Percentiles rank a stretch among this genome's conserved stretches.
Conservation (phyloP, 2,797 vertebrate genomes). For the Sebastes itinus region DNA sequence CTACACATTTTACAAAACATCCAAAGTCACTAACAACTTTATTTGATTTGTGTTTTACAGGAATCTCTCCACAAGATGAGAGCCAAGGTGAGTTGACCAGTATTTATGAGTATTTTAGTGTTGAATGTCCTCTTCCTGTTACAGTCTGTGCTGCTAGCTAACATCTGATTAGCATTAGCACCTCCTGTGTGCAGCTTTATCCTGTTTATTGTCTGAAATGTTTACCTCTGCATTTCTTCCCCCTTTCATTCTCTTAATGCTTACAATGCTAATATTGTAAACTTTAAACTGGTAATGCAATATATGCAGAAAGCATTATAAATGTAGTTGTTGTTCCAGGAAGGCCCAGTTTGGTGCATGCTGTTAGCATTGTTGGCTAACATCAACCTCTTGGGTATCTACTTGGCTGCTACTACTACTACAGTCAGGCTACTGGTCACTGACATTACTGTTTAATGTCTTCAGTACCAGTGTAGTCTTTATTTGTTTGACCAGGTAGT, state of each 20-base stretch:
- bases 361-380: neutral
- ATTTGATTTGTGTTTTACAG: slow-evolving; percentile 65
- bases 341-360: neutral
- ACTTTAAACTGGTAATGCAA: fast-evolving
- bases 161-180: no score
- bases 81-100: slow-evolving; percentile 87
- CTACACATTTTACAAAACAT: slow-evolving; percentile 58
- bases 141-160: slow-evolving; percentile 9
- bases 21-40: slow-evolving; percentile 19
- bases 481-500: no score
- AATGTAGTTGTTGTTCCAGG: neutral
- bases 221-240: fast-evolving
- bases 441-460: fast-evolving
- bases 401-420: no score
- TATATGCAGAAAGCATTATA: fast-evolving
- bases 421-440: no score
- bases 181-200: fast-evolving
- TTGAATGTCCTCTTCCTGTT: neutral
- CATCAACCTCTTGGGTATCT: fast-evolving
- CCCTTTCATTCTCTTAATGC: no score
- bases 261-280: neutral
- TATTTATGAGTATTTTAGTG: fast-evolving
- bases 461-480: fast-evolving
- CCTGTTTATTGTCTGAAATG: neutral
- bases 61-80: slow-evolving; percentile 87